A percentile compares a stretch with the other conserved stretches of the same genome.
phyloP scores from a whole-genome alignment of 1,140 invertebrate species.

The Gryon sp. region DNA sequence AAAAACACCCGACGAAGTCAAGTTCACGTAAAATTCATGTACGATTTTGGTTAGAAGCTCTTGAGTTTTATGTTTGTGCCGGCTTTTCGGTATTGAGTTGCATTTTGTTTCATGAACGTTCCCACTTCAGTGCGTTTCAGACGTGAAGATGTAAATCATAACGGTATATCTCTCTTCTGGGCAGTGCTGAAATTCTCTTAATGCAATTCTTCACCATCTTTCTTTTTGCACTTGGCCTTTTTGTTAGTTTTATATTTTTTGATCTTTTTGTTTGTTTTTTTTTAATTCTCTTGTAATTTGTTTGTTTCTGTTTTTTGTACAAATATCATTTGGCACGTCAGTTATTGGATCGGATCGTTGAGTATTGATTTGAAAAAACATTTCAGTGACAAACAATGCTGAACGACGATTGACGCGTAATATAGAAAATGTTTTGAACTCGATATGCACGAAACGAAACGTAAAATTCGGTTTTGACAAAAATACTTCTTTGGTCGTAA shows the following conservation, averaged over 20 bases:
- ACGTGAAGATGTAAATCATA: constrained; percentile 59
- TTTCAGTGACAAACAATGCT: constrained; percentile 10
- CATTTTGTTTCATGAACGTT: constrained; percentile 30
- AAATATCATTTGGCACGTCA: constrained; percentile 65
- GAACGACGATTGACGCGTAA: constrained; percentile 16
- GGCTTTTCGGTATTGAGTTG: constrained; percentile 12
- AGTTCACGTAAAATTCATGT: constrained; percentile 18
- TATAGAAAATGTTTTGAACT: constrained; percentile 13
- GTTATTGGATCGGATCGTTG: constrained; percentile 60
- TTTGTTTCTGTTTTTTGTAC: constrained; percentile 53
- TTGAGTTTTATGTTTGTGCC: constrained; percentile 33
- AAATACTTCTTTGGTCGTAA: constrained; percentile 17
- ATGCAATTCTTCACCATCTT: constrained; percentile 43
- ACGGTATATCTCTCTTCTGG: constrained; percentile 32
- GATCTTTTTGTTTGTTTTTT: constrained; percentile 7
- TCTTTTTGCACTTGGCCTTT: constrained; percentile 17
- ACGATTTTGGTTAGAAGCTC: constrained; percentile 34
- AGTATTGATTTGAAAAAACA: constrained; percentile 35
- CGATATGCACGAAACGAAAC: constrained; percentile 25
- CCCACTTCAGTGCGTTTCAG: constrained; percentile 52
- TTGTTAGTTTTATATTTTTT: background rate
- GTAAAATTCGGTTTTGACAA: constrained; percentile 17
- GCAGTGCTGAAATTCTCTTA: constrained; percentile 52
- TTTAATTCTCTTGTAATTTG: background rate
- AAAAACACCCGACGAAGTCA: constrained; percentile 14